Evolutionary conservation across 2,888 invertebrate species (phyloP).

Genomic region (Oxystoma pomonae): DNA sequence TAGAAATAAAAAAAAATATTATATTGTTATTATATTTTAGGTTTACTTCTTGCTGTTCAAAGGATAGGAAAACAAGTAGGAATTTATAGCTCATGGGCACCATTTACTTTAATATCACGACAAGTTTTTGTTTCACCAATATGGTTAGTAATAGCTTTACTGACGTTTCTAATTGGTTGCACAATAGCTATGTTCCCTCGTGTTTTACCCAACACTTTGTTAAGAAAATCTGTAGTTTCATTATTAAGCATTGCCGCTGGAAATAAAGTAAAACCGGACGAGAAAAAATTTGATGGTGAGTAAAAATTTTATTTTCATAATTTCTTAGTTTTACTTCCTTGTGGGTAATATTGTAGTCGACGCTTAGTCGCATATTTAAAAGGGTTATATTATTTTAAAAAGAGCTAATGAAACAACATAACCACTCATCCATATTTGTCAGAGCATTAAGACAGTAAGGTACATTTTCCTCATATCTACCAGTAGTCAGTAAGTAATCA

Average conservation of each 20-base stretch:
- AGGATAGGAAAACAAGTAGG: constrained; percentile 40
- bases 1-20: too few relatives aligned
- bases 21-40: too few relatives aligned
- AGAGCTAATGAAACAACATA: too few relatives aligned
- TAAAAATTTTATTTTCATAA: not conserved
- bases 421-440: too few relatives aligned
- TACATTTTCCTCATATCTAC: too few relatives aligned
- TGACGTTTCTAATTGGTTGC: constrained; percentile 49
- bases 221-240: constrained; percentile 55
- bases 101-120: constrained; percentile 26
- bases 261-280: constrained; percentile 23
- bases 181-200: constrained; percentile 56
- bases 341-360: too few relatives aligned
- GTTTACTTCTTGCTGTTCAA: constrained; percentile 32
- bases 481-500: too few relatives aligned
- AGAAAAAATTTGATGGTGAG: constrained; percentile 29
- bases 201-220: constrained; percentile 51
- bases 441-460: too few relatives aligned
- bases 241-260: constrained; percentile 49
- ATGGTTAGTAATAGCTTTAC: constrained; percentile 50
- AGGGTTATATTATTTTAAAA: too few relatives aligned
- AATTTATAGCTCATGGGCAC: constrained; percentile 38
- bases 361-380: too few relatives aligned
- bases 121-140: constrained; percentile 42
- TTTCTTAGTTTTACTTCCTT: too few relatives aligned